A percentile compares a stretch with the other conserved stretches of the same genome.
Evolutionary conservation across 2,888 invertebrate genomes (phyloP).

Genomic region (Melieria picta): DNA sequence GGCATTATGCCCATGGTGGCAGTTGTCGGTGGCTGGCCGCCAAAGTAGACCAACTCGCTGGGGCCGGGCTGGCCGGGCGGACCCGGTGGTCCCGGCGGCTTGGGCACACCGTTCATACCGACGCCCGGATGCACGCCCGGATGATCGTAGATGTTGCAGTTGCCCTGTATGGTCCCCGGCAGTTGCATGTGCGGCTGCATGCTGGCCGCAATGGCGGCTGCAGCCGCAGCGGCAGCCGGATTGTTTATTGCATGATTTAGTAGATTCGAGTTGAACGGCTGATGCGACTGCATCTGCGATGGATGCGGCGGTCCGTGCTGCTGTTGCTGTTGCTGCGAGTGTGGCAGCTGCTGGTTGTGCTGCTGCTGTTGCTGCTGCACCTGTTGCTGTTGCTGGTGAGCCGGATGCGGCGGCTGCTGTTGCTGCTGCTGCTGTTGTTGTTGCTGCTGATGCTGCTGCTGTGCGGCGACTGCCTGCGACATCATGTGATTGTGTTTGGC

Average conservation of each 20-base stretch:
- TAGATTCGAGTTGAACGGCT: conserved; percentile 63
- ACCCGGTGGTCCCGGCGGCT: conserved; percentile 46
- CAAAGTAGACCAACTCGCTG: conserved; percentile 64
- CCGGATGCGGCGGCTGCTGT: conserved; percentile 68
- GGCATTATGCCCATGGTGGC: conserved; percentile 61
- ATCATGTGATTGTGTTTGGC: conserved; percentile 63
- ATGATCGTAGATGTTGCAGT: conserved; percentile 64
- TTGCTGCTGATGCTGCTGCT: conserved; percentile 67
- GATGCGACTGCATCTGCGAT: conserved; percentile 67
- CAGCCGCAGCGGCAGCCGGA: conserved; percentile 57
- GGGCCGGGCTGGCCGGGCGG: conserved; percentile 52
- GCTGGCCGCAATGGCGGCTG: conserved; percentile 56
- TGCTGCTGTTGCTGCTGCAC: conserved; percentile 60
- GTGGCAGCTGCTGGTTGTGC: conserved; percentile 68
- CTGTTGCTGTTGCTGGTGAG: conserved; percentile 48
- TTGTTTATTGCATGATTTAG: conserved; percentile 64
- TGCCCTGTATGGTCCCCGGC: conserved; percentile 56
- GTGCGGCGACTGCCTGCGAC: conserved; percentile 62
- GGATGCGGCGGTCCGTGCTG: conserved; percentile 68
- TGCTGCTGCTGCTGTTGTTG: conserved; percentile 68
- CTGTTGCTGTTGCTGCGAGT: conserved; percentile 67
- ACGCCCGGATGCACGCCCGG: conserved; percentile 57
- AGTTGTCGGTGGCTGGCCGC: conserved; percentile 62
- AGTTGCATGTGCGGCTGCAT: conserved; percentile 61
- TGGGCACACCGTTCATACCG: conserved; percentile 58